Base-by-base conservation (phyloP, 1,140 invertebrate species). In the Rhopalosiphum padi region DNA sequence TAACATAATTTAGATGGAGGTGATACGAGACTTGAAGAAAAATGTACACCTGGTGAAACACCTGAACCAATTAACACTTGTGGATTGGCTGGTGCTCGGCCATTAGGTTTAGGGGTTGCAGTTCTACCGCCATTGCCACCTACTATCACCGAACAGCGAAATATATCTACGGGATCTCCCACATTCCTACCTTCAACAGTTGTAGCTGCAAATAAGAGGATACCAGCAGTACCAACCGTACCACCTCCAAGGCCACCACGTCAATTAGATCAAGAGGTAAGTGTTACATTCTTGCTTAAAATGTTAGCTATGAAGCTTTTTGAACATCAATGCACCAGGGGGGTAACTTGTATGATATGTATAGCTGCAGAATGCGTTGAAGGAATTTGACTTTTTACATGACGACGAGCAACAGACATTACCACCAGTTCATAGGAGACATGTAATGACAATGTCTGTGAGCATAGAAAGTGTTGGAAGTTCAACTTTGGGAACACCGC, bases 381-480 rank as follows among this genome's bases (percentile, higher is more conserved):
- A 97, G 95, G 97, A 98, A 95, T 98, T 98, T 96, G 98, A 98
- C 96, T 98, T 98, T 96, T 96, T 98, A 95, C 96, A 97, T 95
- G 97, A 97, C 95, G 97, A 97, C 95, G 97, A 97, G 94, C 96
- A 96, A 95, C 96, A 96, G 95, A 96, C 96, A 95, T 94, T 86
- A 90, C 91, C 94, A 82, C 94, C 94, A 68, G 94, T 95, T 94
- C 91, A 83, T 85, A 93, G 48, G 48, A 93, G 91, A 55, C 91
- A 93, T 55, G 18, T 93, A 41, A 93, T 93, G 91, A 85, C 91
- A 82, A 93, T 93, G 91, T 93, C 91, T 86, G 91, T 93, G 46
- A 94, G 95, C 94, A 95, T 95, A 87, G 95, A 96, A 93, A 96
- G 95, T 95, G 94, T 95, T 95, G 93, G 95, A 94, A 95, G 95